Evolutionary conservation across 2,113 vertebrate genomes (phyloP).

Genomic region (Hyperoodon ampullatus): DNA sequence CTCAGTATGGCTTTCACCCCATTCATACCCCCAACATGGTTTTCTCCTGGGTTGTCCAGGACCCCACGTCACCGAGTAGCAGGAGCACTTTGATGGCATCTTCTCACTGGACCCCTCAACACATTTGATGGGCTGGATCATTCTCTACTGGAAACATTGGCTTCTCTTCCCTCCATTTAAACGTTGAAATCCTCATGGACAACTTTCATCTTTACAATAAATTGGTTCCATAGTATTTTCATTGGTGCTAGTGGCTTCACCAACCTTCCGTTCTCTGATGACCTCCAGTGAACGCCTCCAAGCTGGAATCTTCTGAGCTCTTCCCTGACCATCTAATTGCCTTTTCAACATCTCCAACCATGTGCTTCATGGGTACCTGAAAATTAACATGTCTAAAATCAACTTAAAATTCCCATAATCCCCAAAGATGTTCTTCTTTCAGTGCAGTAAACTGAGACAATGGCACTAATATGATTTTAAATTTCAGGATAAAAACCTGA

Average conservation of each 20-base stretch:
- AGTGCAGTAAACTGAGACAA: accelerated
- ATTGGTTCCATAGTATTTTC: background rate
- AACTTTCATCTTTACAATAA: background rate
- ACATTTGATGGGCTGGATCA: too few species aligned
- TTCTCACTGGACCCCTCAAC: background rate
- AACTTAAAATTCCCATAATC: accelerated
- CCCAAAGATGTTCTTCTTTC: background rate
- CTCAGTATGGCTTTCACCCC: background rate
- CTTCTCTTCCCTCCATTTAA: background rate
- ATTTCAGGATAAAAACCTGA: background rate
- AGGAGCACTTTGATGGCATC: accelerated
- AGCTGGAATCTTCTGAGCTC: background rate
- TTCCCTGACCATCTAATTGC: too few species aligned
- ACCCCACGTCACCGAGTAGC: accelerated
- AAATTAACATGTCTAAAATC: background rate
- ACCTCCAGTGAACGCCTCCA: accelerated
- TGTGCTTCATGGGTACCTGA: accelerated
- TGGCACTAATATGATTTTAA: accelerated
- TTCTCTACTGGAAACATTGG: background rate
- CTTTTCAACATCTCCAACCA: background rate
- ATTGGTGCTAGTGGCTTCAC: accelerated
- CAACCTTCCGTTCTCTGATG: background rate
- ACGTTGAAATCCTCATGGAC: accelerated
- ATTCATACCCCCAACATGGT: background rate
- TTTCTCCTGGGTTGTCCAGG: background rate